Base-by-base conservation (phyloP, 2,888 invertebrate species). In the Xestia rhomboidea region DNA sequence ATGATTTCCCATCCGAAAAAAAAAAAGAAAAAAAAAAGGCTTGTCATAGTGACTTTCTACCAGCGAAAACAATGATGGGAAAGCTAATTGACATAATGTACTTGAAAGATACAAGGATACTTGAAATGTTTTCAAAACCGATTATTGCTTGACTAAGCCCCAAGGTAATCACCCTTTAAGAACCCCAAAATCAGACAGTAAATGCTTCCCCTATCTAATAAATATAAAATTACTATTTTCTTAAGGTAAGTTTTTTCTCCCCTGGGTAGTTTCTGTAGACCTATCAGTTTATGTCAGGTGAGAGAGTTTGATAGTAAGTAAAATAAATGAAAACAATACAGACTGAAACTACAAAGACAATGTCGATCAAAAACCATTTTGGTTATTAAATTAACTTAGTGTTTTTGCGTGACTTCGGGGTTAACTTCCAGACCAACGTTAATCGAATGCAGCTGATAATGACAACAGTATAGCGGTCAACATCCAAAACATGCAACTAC, bases 271-370 rank as follows among this genome's bases (percentile, higher is more conserved):
- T 34, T 70, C 21, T 70, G 11, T 15, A n/a, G n/a, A 60, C 34
- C 24, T 68, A 68, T 73, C 64, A 11, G 46, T 57, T 62, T 57
- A 54, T 8, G 62, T 76, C 82, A 57, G 18, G 13, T 57, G n/a
- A n/a, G 1, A 13, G 21, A 63, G 54, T 68, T 38, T 63, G 70
- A 81, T 82, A 15, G 70, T 21, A 7, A n/a, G 30, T 21, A 69
- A 80, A 66, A n/a, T 51, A 60, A 79, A 69, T 62, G 67, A 7
- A 46, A 54, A 41, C 3, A 30, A 30, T 57, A 30, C 21, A 30
- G 18, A 21, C 21, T 13, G 7, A 27, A 54, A 34, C 15, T 7
- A 38, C 15, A 6, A 57, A 44, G n/a, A 54, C n/a, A 54, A 21
- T 24, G 6, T 0, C 0, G 21, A 46, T 30, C 7, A 46, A 49